Evolutionary conservation across 2,888 invertebrate species (phyloP).

Genomic region (Hypercompe scribonia): DNA sequence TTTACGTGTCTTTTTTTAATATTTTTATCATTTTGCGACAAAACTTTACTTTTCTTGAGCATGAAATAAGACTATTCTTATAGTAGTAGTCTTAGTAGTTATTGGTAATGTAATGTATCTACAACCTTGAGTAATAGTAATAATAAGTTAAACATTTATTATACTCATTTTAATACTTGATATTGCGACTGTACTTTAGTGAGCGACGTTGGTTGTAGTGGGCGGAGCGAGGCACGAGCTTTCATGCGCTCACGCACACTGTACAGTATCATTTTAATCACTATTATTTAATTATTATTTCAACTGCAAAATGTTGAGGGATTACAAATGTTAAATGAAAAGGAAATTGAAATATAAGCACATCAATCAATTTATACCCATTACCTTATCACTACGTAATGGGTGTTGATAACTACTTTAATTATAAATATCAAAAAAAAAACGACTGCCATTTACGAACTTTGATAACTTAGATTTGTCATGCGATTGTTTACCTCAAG

Average conservation of each 20-base stretch:
- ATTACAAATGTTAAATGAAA: background rate
- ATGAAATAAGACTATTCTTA: no score
- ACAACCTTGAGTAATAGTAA: no score
- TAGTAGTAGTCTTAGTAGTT: no score
- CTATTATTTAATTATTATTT: constrained; percentile 21
- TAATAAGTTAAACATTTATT: background rate
- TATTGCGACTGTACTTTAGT: constrained; percentile 11
- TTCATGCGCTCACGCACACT: constrained; percentile 19
- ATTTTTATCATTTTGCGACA: background rate
- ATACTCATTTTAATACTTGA: constrained; percentile 5
- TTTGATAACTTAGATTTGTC: no score
- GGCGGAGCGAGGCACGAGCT: constrained; percentile 17
- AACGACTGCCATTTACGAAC: no score
- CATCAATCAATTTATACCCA: background rate
- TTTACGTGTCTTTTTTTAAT: background rate
- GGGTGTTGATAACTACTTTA: no score
- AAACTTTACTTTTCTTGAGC: background rate
- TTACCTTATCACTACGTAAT: background rate
- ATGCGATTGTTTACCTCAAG: no score
- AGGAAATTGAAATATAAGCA: background rate
- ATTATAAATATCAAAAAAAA: no score
- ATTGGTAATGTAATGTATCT: no score
- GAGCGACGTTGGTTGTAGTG: constrained; percentile 1
- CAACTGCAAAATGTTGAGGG: background rate
- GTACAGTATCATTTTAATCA: constrained; percentile 15